These are phyloP conservation scores for Ophiodon elongatus DNA, from an alignment of 2,113 vertebrate genomes.

Conservation along the genomic window DNA sequence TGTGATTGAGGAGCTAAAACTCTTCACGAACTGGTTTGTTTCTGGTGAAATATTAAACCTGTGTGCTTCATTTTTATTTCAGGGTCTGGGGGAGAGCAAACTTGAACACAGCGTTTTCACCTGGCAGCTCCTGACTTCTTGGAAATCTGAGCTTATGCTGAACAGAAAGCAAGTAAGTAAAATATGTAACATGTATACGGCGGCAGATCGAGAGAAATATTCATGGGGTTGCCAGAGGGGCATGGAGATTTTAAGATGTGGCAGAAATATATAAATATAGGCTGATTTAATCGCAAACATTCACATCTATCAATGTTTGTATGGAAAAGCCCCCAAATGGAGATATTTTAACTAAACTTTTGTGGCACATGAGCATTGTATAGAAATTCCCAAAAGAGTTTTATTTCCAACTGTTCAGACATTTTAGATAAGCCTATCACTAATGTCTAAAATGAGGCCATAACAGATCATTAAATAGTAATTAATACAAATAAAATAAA, in stretches of 20 bases:
- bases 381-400: not conserved
- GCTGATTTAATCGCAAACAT: no score
- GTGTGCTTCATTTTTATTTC: constrained; percentile 28
- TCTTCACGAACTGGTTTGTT: not conserved
- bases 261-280: no score
- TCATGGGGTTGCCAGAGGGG: no score
- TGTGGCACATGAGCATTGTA: no score
- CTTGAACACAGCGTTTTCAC: constrained; percentile 76
- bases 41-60: not conserved
- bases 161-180: constrained; percentile 74
- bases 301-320: not conserved
- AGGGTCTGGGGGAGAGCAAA: constrained; percentile 77
- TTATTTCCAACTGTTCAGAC: no score
- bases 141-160: constrained; percentile 84
- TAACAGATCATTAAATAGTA: not conserved
- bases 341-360: not conserved
- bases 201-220: no score
- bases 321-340: not conserved
- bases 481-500: no score
- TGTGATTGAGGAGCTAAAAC: not conserved
- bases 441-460: not conserved
- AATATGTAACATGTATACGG: not conserved
- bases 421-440: no score
- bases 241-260: no score
- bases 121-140: constrained; percentile 84